These are phyloP conservation scores for Cyrtodaria siliqua DNA, from an alignment of 2,888 invertebrate species.

Conservation along the genomic window DNA sequence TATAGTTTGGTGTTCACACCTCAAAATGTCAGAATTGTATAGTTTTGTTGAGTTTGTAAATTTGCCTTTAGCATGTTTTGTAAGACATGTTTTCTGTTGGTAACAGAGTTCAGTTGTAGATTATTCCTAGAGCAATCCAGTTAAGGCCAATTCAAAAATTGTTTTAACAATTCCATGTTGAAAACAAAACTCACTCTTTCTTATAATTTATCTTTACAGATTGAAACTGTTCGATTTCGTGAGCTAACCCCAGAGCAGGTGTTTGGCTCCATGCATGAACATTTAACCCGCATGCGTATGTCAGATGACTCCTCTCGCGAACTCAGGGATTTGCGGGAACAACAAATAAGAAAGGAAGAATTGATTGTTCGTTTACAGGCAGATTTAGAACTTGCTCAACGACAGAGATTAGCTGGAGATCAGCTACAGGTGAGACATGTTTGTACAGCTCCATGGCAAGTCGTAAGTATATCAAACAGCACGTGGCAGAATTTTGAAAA, in stretches of 20 bases:
- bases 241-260: conserved; percentile 82
- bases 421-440: conserved; percentile 41
- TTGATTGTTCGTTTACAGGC: conserved; percentile 74
- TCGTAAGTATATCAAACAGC: no score
- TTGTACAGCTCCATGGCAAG: no score
- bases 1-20: not conserved
- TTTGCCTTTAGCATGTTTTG: no score
- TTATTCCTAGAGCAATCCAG: no score
- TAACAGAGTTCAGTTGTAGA: no score
- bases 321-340: conserved; percentile 73
- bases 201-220: conserved; percentile 61
- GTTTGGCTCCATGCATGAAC: conserved; percentile 81
- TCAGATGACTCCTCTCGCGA: conserved; percentile 56
- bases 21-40: not conserved
- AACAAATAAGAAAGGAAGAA: conserved; percentile 77
- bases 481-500: no score
- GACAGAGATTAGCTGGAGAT: conserved; percentile 48
- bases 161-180: no score
- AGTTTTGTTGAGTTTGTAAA: no score
- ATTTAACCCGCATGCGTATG: conserved; percentile 67
- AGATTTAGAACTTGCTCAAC: conserved; percentile 65
- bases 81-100: no score
- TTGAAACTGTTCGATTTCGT: conserved; percentile 81
- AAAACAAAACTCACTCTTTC: no score
- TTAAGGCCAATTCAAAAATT: no score